These are phyloP conservation scores for Turritopsis dohrnii DNA, from an alignment of 30 jellyfish, hydroid and myxozoan genomes.

Conservation along the genomic window DNA sequence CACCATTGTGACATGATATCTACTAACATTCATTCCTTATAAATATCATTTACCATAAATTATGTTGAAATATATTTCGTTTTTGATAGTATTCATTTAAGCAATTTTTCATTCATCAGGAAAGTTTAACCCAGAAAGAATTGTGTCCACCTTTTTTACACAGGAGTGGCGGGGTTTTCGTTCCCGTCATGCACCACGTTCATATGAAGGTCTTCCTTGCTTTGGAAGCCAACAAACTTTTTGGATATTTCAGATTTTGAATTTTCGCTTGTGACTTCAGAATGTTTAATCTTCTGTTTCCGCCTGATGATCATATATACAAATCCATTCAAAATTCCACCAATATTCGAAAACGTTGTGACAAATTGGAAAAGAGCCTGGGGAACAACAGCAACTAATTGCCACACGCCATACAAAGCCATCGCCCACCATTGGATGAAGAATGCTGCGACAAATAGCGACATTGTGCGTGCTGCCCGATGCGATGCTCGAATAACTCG, in stretches of 20 bases:
- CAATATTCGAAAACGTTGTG: constrained; percentile 17
- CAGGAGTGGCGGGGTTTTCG: neutral
- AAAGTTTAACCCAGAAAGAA: no score
- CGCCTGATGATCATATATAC: constrained; percentile 17
- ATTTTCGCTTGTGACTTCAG: neutral
- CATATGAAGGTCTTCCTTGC: neutral
- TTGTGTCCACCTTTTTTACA: neutral
- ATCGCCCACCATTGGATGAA: constrained; percentile 30
- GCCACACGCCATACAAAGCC: constrained; percentile 17
- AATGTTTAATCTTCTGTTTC: neutral
- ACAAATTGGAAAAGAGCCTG: constrained; percentile 14
- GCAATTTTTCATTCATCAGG: no score
- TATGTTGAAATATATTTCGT: no score
- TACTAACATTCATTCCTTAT: no score
- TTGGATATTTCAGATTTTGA: neutral
- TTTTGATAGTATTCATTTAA: no score
- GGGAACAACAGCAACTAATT: constrained; percentile 15
- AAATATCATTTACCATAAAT: no score
- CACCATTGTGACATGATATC: no score
- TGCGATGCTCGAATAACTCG: constrained; percentile 11
- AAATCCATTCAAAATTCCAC: constrained; percentile 19
- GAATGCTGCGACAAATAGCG: constrained; percentile 20
- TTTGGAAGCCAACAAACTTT: neutral
- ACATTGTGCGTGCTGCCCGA: constrained; percentile 25
- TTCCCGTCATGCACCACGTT: neutral